Base-by-base conservation (phyloP, 2,888 invertebrate genomes). In the Acrobasis repandana region DNA sequence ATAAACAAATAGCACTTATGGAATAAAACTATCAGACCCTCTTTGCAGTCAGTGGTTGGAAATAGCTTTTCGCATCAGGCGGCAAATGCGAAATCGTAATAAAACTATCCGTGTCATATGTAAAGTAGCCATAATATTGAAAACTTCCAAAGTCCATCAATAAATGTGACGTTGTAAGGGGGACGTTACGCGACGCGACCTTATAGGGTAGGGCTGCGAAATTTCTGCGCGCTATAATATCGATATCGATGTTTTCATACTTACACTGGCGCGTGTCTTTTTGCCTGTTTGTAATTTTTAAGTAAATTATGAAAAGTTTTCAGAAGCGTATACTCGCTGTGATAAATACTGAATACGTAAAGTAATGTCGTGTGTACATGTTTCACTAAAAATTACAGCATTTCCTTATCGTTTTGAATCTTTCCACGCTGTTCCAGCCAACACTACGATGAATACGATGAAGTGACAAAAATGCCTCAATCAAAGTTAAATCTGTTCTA, bases 11-110 rank as follows among this genome's bases (percentile, higher is more conserved):
- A 38, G 57, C 20, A 64, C 69, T 70, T 68, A 65, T 68, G 69
- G 59, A 67, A 69, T 66, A 65, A 74, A 72, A 72, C 67, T 68
- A 71, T 67, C 65, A 75, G 74, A 70, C 71, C 72, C 77, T 74
- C 72, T 73, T 70, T 68, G 69, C 70, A 63, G 64, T 65, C 69
- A 73, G 20, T 50, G 73, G 75, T 74, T 75, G 74, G 80, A 78
- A 84, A 82, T 82, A 76, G 79, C 78, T 79, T 82, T 77, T 80
- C 91, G 73, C 91, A 85, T 88, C 91, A 82, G 90, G 91, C 85
- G 90, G 91, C 90, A 92, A 92, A 92, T 92, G 91, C 84, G 86
- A 91, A 90, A 89, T 90, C 85, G 91, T 91, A 92, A 92, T 92
- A 92, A 92, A 92, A 90, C 85, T 88, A 85, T 85, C 85, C 85